Evolutionary conservation across 2,797 vertebrate genomes (phyloP).

Genomic region (Melanotaenia trifasciata): DNA sequence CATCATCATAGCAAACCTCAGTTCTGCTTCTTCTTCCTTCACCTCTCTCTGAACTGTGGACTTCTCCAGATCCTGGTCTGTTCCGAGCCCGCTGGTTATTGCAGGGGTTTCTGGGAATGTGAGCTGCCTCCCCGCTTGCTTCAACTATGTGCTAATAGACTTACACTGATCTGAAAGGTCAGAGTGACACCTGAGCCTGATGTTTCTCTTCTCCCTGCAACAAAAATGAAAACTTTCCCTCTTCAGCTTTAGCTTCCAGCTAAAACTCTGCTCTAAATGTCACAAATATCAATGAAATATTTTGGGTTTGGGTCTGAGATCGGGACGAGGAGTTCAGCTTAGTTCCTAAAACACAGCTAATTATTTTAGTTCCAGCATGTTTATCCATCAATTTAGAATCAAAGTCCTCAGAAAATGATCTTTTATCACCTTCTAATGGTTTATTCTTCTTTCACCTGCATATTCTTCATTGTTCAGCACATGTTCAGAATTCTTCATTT

Average conservation of each 20-base stretch:
- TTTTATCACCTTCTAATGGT: too few relatives aligned
- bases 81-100: neutral
- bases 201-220: slow-evolving; percentile 21
- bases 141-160: slow-evolving; percentile 55
- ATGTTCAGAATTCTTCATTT: neutral
- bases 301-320: neutral
- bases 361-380: too few relatives aligned
- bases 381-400: too few relatives aligned
- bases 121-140: slow-evolving; percentile 16
- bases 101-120: slow-evolving; percentile 38
- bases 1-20: neutral
- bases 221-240: neutral
- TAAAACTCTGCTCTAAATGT: neutral
- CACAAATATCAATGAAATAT: neutral
- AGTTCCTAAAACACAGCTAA: too few relatives aligned
- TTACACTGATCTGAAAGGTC: slow-evolving; percentile 53
- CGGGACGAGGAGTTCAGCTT: too few relatives aligned
- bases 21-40: neutral
- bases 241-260: neutral
- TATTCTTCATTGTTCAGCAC: neutral
- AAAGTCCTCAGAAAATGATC: too few relatives aligned
- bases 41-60: slow-evolving; percentile 9
- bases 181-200: slow-evolving; percentile 26
- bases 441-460: too few relatives aligned
- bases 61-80: too few relatives aligned